Percentiles rank a stretch among this genome's conserved stretches.
phyloP scores from a whole-genome alignment of 1,140 invertebrate species.

The Papilio polyxenes region DNA sequence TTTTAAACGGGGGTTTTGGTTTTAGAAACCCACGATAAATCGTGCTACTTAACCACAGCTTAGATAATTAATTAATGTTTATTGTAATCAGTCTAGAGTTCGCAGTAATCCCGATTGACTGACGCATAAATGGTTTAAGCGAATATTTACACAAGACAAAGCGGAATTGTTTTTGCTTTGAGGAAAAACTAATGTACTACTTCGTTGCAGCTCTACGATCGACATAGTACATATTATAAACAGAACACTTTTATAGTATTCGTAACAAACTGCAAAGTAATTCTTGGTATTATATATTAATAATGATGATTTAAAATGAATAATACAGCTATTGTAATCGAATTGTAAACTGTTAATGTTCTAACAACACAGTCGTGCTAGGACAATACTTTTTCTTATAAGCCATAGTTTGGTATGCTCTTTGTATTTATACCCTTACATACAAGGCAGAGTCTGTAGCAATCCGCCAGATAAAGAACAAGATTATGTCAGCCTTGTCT shows the following conservation, averaged over 20 bases:
- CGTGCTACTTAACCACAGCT: neutral
- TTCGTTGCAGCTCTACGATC: constrained; percentile 8
- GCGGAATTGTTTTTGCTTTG: constrained; percentile 4
- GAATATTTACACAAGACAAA: constrained; percentile 13
- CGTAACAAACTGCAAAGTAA: neutral
- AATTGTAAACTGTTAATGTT: neutral
- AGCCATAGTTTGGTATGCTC: neutral
- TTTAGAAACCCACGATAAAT: neutral
- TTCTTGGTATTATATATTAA: constrained; percentile 33
- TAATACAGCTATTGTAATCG: neutral
- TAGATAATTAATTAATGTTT: neutral
- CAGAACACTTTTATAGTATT: neutral
- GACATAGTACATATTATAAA: neutral
- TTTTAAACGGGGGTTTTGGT: too few relatives aligned
- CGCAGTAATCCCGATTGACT: constrained; percentile 17
- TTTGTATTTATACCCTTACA: neutral
- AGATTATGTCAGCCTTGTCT: neutral
- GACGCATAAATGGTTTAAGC: constrained; percentile 29
- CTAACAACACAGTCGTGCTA: neutral
- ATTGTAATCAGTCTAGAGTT: neutral
- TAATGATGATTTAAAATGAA: neutral
- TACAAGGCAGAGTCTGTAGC: neutral
- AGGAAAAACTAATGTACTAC: constrained; percentile 24
- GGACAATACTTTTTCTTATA: neutral
- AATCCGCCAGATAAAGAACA: neutral